These are phyloP conservation scores for Bombus huntii DNA, from an alignment of 1,140 invertebrate species.

Conservation along the genomic window DNA sequence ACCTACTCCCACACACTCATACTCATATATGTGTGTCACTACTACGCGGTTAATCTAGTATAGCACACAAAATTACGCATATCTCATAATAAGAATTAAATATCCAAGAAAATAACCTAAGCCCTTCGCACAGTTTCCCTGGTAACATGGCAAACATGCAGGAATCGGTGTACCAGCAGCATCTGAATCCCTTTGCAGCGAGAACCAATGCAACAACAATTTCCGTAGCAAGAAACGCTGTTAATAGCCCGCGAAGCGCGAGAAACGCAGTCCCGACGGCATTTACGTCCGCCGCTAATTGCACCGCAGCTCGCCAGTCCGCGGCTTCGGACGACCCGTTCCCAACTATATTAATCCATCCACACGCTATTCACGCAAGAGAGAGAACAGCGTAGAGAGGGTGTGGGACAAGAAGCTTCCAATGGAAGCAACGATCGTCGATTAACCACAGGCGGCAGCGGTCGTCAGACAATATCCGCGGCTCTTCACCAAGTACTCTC, in stretches of 20 bases:
- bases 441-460: constrained; percentile 37
- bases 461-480: constrained; percentile 51
- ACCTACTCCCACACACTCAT: too few relatives aligned
- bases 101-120: neutral
- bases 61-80: too few relatives aligned
- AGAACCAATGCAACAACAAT: neutral
- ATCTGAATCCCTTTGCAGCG: neutral
- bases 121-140: neutral
- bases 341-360: constrained; percentile 38
- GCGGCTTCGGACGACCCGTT: constrained; percentile 7
- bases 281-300: constrained; percentile 32
- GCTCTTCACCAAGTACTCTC: constrained; percentile 37
- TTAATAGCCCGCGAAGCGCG: constrained; percentile 17
- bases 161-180: neutral
- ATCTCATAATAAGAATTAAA: too few relatives aligned
- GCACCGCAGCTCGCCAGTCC: constrained; percentile 18
- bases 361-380: neutral
- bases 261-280: constrained; percentile 12
- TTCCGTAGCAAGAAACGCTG: neutral
- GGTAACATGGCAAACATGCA: neutral
- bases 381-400: neutral
- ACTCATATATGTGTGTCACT: too few relatives aligned
- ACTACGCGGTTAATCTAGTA: too few relatives aligned
- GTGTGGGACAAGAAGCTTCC: constrained; percentile 9
- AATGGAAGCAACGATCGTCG: constrained; percentile 35